These are phyloP conservation scores for Xanthia togata DNA, from an alignment of 2,888 invertebrate species.

Conservation along the genomic window DNA sequence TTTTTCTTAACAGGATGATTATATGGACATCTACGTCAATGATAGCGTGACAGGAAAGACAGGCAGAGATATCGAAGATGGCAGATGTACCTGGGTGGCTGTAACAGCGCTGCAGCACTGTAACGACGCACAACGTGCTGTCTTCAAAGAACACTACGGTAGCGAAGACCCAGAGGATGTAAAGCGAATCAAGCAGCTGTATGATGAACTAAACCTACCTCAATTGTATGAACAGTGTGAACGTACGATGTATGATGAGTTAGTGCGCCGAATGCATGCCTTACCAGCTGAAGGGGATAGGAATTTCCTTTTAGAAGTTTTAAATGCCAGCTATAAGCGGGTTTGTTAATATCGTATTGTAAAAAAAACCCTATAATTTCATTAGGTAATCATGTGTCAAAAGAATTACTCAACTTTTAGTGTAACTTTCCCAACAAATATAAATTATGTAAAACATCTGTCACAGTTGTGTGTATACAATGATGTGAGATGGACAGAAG, in stretches of 20 bases:
- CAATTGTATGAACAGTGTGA: slow-evolving; percentile 24
- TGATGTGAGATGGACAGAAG: too few relatives aligned
- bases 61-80: slow-evolving; percentile 96
- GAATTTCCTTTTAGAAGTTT: slow-evolving; percentile 21
- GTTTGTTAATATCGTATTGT: background rate
- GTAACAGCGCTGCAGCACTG: slow-evolving; percentile 95
- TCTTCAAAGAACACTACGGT: slow-evolving; percentile 93
- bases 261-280: slow-evolving; percentile 23
- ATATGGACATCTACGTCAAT: slow-evolving; percentile 29
- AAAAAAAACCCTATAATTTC: too few relatives aligned
- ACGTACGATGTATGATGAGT: slow-evolving; percentile 6
- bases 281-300: slow-evolving; percentile 28
- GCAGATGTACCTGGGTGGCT: slow-evolving; percentile 97
- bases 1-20: slow-evolving; percentile 40
- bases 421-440: too few relatives aligned
- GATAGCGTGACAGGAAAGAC: slow-evolving; percentile 32
- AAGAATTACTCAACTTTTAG: too few relatives aligned
- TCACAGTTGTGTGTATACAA: too few relatives aligned
- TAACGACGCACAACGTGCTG: slow-evolving; percentile 90
- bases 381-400: too few relatives aligned
- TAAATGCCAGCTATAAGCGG: slow-evolving; percentile 21
- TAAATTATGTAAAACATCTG: too few relatives aligned
- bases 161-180: slow-evolving; percentile 91
- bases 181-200: slow-evolving; percentile 76
- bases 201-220: slow-evolving; percentile 91